phyloP scores from a whole-genome alignment of 2,888 invertebrate species.

The Trissoscelio sp. region DNA sequence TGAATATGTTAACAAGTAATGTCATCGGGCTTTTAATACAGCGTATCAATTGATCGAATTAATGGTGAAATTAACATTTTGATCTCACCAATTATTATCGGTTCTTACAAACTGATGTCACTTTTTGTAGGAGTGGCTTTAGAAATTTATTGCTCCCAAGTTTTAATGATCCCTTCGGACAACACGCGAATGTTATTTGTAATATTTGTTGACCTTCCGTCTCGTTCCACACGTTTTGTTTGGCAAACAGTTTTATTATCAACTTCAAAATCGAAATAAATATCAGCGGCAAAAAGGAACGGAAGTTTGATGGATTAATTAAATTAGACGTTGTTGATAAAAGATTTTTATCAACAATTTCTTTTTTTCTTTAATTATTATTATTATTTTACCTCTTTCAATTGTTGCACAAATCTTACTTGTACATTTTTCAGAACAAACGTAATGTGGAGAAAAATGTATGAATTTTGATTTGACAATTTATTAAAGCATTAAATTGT shows the following conservation, averaged over 20 bases:
- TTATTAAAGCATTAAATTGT: background rate
- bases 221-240: conserved; percentile 9
- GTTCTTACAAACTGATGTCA: background rate
- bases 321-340: no score
- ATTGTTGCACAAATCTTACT: no score
- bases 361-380: no score
- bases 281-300: background rate
- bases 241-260: conserved; percentile 14
- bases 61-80: no score
- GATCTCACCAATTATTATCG: no score
- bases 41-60: no score
- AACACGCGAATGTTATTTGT: conserved; percentile 18
- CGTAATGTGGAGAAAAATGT: background rate
- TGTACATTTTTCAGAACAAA: background rate
- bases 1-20: background rate
- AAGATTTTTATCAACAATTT: no score
- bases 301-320: background rate
- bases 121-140: conserved; percentile 25
- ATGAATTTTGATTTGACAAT: background rate
- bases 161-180: conserved; percentile 30
- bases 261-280: conserved; percentile 12
- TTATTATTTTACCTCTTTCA: no score
- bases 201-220: conserved; percentile 26
- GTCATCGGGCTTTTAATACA: background rate
- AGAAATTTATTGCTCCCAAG: conserved; percentile 21